Evolutionary conservation across 1,140 invertebrate genomes (phyloP).

Genomic region (Brevipalpus yothersi): DNA sequence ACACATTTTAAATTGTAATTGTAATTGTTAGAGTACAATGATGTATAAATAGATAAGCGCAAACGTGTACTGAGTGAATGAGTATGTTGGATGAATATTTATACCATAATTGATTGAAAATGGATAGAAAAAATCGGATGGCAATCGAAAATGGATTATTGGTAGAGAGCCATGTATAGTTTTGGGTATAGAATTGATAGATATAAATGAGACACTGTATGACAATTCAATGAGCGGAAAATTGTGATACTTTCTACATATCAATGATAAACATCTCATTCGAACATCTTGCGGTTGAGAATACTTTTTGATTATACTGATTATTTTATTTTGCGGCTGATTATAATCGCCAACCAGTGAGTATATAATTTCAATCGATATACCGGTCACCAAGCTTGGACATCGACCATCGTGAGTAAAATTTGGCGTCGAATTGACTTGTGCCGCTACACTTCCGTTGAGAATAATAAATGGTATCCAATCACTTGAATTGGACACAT

Average conservation of each 20-base stretch:
- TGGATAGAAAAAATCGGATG: constrained; percentile 43
- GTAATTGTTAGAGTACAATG: too few species aligned
- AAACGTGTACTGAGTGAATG: too few species aligned
- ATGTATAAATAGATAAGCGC: too few species aligned
- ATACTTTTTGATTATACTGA: constrained; percentile 22
- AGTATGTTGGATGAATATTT: too few species aligned
- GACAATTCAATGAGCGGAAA: neutral
- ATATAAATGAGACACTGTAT: constrained; percentile 30
- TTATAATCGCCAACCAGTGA: constrained; percentile 22
- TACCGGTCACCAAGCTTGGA: constrained; percentile 22
- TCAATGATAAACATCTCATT: neutral
- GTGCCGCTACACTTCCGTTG: constrained; percentile 10
- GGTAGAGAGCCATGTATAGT: constrained; percentile 30
- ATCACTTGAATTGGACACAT: constrained; percentile 20
- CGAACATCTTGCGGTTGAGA: neutral
- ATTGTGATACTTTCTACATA: neutral
- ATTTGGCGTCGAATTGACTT: constrained; percentile 9
- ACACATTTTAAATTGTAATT: too few species aligned
- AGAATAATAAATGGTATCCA: constrained; percentile 27
- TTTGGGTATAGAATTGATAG: constrained; percentile 26
- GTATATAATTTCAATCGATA: constrained; percentile 24
- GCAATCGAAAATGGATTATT: constrained; percentile 32
- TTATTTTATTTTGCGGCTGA: constrained; percentile 24
- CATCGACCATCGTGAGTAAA: constrained; percentile 13
- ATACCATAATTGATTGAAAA: constrained; percentile 19